Evolutionary conservation across 2,797 vertebrate genomes (phyloP), one percentile per base, ranked within the genome.

Genomic region (Anolis apletophallus): DNA sequence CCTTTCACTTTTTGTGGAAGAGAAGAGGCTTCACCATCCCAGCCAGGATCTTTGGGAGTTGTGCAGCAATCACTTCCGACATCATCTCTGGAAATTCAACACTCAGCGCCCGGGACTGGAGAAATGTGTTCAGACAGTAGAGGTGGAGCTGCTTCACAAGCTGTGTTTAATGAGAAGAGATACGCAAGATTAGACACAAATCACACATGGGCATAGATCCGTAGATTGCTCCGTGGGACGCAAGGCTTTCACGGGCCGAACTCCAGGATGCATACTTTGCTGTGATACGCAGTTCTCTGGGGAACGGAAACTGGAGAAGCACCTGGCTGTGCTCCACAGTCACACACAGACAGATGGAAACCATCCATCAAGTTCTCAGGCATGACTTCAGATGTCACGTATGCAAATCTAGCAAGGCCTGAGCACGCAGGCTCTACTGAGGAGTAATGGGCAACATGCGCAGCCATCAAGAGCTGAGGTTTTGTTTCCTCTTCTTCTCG

Each of bases 71-170:
- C 88, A 99, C 98, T 95, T 99, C 99, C 29, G 99, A 97, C 99
- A 99, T 99, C 99, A 99, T 99, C 95, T 99, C 99, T 0, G 99
- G 99, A 90, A 99, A 99, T 95, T 99, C 98, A 90, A 99, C 98
- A 46, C 97, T 98, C 97, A 99, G 97, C 83, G 98, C 92, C 26
- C 98, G 98, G 0, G 99, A 99, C 95, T 99, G 99, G 93, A 99
- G 97, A 95, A 98, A 99, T 32, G 98, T 99, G 92, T 97, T 99
- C 95, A 99, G 94, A 91, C 99, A 99, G 96, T 97, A 99, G 85
- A 99, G 97, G 94, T 99, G 98, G 94, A 99, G 97, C 89, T 99
- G 99, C 94, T 99, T 99, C 92, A 99, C 98, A 83, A 99, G 98
- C 99, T 99, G 94, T 88, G 90, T 88, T 93, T 91, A 87, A 93